A percentile compares a stretch with the other conserved stretches of the same genome.
Evolutionary conservation across 2,888 invertebrate species (phyloP).

Genomic region (Drosophila rubida): DNA sequence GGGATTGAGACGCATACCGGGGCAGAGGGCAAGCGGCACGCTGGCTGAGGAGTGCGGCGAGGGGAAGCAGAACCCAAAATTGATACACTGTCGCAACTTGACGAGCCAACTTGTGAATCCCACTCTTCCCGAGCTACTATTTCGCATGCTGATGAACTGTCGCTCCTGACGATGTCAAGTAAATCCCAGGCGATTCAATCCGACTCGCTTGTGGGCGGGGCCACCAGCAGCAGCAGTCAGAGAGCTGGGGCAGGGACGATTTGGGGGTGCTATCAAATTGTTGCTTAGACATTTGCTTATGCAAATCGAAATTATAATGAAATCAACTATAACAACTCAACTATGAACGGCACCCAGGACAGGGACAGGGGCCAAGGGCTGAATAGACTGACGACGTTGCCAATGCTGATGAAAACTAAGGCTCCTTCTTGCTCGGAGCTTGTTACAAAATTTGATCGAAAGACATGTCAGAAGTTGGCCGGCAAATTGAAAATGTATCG

Average conservation of each 20-base stretch:
- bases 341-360: slow-evolving; percentile 11
- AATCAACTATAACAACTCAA: slow-evolving; percentile 69
- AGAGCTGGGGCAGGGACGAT: slow-evolving; percentile 2
- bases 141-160: slow-evolving; percentile 53
- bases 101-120: slow-evolving; percentile 18
- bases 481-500: slow-evolving; percentile 43
- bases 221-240: background rate
- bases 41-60: background rate
- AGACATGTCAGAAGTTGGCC: slow-evolving; percentile 16
- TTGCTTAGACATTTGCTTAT: slow-evolving; percentile 77
- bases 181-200: slow-evolving; percentile 63
- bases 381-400: slow-evolving; percentile 2
- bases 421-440: background rate
- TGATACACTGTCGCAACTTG: slow-evolving; percentile 68
- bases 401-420: slow-evolving; percentile 19
- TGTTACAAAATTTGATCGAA: slow-evolving; percentile 6
- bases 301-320: slow-evolving; percentile 81
- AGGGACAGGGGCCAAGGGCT: too few relatives aligned
- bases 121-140: slow-evolving; percentile 2
- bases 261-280: slow-evolving; percentile 45
- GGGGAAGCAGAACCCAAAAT: slow-evolving; percentile 56
- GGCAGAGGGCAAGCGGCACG: background rate
- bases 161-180: slow-evolving; percentile 50
- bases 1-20: background rate
- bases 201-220: slow-evolving; percentile 12